Evolutionary conservation across 2,888 invertebrate genomes (phyloP), one percentile per base, ranked within the genome.

Genomic region (Tetragonula carbonaria): DNA sequence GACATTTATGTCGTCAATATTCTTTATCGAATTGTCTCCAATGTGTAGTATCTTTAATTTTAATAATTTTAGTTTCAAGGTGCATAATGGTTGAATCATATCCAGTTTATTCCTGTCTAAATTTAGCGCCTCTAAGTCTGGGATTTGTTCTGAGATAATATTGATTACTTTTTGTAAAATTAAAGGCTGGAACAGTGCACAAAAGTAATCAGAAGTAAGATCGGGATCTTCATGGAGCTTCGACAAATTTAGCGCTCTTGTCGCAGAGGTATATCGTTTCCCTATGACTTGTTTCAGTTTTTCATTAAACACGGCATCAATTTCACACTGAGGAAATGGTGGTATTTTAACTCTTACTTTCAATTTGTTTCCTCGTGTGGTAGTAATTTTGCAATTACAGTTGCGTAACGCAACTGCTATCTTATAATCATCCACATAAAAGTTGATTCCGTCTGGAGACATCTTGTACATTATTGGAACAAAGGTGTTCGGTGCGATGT

Each of bases 81-180:
- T 95, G 90, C 96, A 96, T 86, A 98, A 95, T 87, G 96, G 96
- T 75, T 97, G 97, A 77, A 97, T 94, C 11, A 96, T 95, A 86
- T 96, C 95, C 1, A 98, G 95, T 92, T 96, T 96, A 94, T 98
- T 99, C 74, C 97, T 97, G 92, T 97, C 97, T 53, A 98, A 95
- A 95, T 98, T 97, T 13, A 98, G 94, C 0, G 97, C 97, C 92
- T 96, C 96, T 63, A 98, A 94, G 92, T 97, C 97, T 0, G 98
- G 98, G 93, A 98, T 97, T 93, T 98, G 97, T 86, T 97, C 97
- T 18, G 96, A 95, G 63, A 98, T 97, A 53, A 98, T 97, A 82
- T 98, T 97, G 53, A 98, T 95, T 0, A 97, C 97, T 14, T 96
- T 95, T 72, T 96, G 92, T 95, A 98, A 96, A 38, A 98, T 96